Evolutionary conservation across 2,888 invertebrate genomes (phyloP), one percentile per base, ranked within the genome.

Genomic region (Temnothorax unifasciatus): DNA sequence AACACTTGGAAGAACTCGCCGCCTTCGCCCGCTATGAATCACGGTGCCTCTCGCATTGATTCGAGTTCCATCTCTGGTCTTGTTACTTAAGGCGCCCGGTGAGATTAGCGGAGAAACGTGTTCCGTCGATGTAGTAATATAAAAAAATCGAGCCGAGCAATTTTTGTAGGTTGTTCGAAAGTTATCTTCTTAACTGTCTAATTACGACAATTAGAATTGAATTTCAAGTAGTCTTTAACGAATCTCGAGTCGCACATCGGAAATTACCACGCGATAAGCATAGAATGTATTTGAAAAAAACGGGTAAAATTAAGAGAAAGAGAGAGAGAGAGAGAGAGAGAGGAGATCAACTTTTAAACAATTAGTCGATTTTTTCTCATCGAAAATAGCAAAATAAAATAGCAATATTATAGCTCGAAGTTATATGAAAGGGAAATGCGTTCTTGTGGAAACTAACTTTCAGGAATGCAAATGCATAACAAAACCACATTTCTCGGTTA

Each of bases 401-500:
- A 50, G 2, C 25, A 15, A 34, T 21, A 38, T 6, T 41, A 21
- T 25, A 71, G 15, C 13, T 44, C 41, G 15, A 52, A 73, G n/a
- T 71, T 54, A 41, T 11, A 34, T 18, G 18, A 74, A 59, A 74
- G 59, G 47, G 8, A 57, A 25, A 66, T 18, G 3, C 44, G 1
- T 21, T 54, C 38, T 38, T 71, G 34, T 25, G 11, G 21, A 21
- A 71, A 71, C 15, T 25, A 71, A 54, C 2, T 74, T 54, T 59
- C 4, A n/a, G 44, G 13, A 44, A 73, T 59, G 59, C 18, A 59
- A 74, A 44, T 57, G 6, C 15, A 29, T 41, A 38, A 15, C 18
- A 59, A 74, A 59, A 74, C 52, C 15, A 34, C 2, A 59, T 74
- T 74, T 59, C 41, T 44, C 15, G n/a, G n/a, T 75, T 47, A 47